Percentiles rank a stretch among this genome's conserved stretches.
These are phyloP conservation scores for Salmo trutta DNA, from an alignment of 2,797 vertebrate genomes.

Conservation along the genomic window DNA sequence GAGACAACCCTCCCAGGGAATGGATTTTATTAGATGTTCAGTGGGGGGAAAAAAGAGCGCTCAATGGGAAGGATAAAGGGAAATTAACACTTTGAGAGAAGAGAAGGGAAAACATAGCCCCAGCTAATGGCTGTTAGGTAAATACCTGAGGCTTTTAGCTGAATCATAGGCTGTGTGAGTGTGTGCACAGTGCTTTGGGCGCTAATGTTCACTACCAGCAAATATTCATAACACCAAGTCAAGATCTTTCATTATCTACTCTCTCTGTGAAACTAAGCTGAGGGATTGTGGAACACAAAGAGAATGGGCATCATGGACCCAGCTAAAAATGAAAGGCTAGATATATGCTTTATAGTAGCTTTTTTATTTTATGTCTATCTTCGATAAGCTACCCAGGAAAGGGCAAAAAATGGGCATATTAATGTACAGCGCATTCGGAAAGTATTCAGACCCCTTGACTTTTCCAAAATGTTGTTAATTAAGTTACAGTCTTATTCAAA, in stretches of 20 bases:
- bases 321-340: conserved; percentile 3
- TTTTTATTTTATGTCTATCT: too few species aligned
- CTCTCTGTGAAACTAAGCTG: conserved; percentile 40
- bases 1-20: conserved; percentile 45
- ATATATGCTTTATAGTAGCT: too few species aligned
- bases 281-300: conserved; percentile 38
- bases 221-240: conserved; percentile 42
- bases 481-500: too few species aligned
- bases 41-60: background rate
- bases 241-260: conserved; percentile 50
- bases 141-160: conserved; percentile 19
- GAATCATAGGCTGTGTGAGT: background rate
- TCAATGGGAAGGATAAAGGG: conserved; percentile 23
- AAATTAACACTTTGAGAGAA: conserved; percentile 27
- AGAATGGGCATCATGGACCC: conserved; percentile 44
- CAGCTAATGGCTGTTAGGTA: conserved; percentile 29
- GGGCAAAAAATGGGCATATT: too few species aligned
- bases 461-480: too few species aligned
- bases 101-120: background rate
- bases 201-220: conserved; percentile 10
- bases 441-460: too few species aligned
- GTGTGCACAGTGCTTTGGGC: conserved; percentile 2
- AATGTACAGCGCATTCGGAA: too few species aligned
- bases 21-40: conserved; percentile 58
- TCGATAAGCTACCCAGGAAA: too few species aligned